phyloP scores from a whole-genome alignment of 2,797 vertebrate genomes.

The Micropoecilia bifurca region DNA sequence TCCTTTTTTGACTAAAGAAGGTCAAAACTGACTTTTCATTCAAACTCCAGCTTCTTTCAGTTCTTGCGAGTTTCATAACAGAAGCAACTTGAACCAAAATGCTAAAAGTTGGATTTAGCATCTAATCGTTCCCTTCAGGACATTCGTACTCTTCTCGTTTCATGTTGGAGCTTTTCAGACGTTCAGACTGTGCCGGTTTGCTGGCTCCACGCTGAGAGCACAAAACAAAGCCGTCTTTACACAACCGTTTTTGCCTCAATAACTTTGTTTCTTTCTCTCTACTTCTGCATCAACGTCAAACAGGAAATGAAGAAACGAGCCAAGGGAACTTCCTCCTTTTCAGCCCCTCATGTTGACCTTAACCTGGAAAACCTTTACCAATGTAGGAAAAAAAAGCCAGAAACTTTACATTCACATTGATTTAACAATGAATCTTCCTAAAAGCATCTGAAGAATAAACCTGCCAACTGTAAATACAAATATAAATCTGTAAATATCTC shows the following conservation, averaged over 20 bases:
- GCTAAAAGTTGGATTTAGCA: not conserved
- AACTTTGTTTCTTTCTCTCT: not conserved
- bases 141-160: not conserved
- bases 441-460: not conserved
- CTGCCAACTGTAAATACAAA: not conserved
- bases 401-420: not conserved
- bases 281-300: slow-evolving; percentile 1
- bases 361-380: not conserved
- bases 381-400: not conserved
- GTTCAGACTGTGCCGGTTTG: not conserved
- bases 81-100: not conserved
- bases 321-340: slow-evolving; percentile 5
- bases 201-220: not conserved
- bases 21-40: not conserved
- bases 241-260: not conserved
- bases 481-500: not conserved
- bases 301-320: slow-evolving; percentile 17
- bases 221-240: not conserved
- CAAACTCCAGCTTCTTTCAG: not conserved
- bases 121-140: not conserved
- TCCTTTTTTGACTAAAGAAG: not conserved
- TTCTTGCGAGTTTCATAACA: not conserved
- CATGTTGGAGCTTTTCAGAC: not conserved
- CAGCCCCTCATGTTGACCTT: not conserved
- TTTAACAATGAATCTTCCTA: not conserved